These are phyloP conservation scores for Craniophora ligustri DNA, from an alignment of 2,888 invertebrate genomes.

Conservation along the genomic window DNA sequence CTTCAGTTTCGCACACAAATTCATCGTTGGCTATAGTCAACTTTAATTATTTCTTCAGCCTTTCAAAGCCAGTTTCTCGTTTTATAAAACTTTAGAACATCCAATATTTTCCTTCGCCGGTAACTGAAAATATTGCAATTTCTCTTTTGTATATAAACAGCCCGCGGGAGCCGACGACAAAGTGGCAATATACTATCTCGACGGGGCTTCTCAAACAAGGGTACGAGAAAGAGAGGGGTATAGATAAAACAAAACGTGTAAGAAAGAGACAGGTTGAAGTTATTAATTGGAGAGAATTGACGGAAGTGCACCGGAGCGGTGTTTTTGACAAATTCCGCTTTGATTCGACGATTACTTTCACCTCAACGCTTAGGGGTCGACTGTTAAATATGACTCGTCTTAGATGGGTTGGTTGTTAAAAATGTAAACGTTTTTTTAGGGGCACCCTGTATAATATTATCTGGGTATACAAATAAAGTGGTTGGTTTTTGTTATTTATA, in stretches of 20 bases:
- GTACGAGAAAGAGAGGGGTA: constrained; percentile 70
- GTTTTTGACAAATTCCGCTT: constrained; percentile 89
- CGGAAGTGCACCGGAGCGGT: constrained; percentile 84
- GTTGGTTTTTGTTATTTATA: constrained; percentile 18
- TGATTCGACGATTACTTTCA: constrained; percentile 88
- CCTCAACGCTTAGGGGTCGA: constrained; percentile 81
- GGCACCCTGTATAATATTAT: constrained; percentile 44
- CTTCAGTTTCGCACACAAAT: neutral
- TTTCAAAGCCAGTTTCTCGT: constrained; percentile 46
- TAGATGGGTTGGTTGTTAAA: constrained; percentile 60
- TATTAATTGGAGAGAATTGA: constrained; percentile 88
- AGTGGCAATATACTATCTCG: constrained; percentile 88
- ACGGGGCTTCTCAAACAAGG: constrained; percentile 87
- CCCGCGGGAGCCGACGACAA: constrained; percentile 85
- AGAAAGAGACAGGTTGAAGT: constrained; percentile 69
- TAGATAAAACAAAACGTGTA: constrained; percentile 49
- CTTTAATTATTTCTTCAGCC: constrained; percentile 46
- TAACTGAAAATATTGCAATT: constrained; percentile 83
- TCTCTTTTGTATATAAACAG: constrained; percentile 78
- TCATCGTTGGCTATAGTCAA: constrained; percentile 6
- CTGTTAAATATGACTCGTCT: constrained; percentile 69
- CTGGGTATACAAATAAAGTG: constrained; percentile 35
- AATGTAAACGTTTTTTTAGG: constrained; percentile 57
- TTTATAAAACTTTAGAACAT: constrained; percentile 72
- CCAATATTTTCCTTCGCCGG: constrained; percentile 71